Percentiles rank a stretch among this genome's conserved stretches.
These are phyloP conservation scores for Chitala chitala DNA, from an alignment of 2,113 vertebrate genomes.

Conservation along the genomic window DNA sequence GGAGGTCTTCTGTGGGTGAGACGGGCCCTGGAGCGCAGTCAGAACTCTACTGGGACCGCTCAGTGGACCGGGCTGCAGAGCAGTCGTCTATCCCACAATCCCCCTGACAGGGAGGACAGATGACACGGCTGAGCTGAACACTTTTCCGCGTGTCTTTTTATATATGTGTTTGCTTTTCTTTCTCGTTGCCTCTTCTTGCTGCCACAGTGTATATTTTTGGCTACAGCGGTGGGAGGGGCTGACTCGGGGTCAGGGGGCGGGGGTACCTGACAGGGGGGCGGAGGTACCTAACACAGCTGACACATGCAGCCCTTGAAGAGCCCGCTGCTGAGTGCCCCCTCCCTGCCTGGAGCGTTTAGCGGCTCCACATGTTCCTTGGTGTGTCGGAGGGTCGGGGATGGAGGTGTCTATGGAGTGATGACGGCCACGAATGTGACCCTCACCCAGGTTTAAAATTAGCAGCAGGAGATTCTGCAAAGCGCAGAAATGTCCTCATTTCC, in stretches of 20 bases:
- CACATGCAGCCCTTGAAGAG: too few relatives aligned
- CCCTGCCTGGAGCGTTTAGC: conserved; percentile 16
- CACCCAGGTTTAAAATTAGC: too few relatives aligned
- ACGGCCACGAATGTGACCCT: too few relatives aligned
- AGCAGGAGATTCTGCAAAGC: too few relatives aligned
- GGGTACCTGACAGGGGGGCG: too few relatives aligned
- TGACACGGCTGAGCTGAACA: conserved; percentile 51
- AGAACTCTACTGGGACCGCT: conserved; percentile 8
- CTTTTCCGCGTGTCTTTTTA: conserved; percentile 48
- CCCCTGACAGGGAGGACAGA: conserved; percentile 39
- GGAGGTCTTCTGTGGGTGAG: not conserved
- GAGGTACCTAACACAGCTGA: too few relatives aligned
- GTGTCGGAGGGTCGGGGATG: not conserved
- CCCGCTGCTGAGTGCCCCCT: not conserved
- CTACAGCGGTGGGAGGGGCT: not conserved
- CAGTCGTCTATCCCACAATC: not conserved
- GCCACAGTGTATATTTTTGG: not conserved
- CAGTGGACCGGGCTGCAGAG: conserved; percentile 34
- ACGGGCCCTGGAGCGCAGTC: not conserved
- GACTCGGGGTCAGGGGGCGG: not conserved
- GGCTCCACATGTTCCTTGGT: not conserved
- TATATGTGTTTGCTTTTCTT: conserved; percentile 30
- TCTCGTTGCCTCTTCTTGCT: conserved; percentile 22
- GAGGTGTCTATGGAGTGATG: too few relatives aligned
- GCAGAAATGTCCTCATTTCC: too few relatives aligned